phyloP scores from a whole-genome alignment of 2,888 invertebrate genomes.

The Thysanoteuthis rhombus region DNA sequence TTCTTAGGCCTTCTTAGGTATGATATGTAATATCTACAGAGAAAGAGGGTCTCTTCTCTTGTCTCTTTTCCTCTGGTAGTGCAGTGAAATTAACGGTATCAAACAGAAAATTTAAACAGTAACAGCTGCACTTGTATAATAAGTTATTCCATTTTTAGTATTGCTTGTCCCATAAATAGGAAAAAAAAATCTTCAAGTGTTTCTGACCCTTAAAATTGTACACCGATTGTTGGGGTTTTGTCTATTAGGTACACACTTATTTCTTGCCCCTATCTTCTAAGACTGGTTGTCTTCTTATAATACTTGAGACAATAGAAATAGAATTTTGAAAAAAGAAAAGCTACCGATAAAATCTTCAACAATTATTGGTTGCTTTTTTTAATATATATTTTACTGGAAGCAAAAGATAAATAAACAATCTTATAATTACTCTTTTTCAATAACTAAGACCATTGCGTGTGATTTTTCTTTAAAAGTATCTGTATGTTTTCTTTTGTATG shows the following conservation, averaged over 20 bases:
- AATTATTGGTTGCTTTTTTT: background rate
- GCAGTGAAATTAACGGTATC: no score
- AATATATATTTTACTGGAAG: background rate
- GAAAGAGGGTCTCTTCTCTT: no score
- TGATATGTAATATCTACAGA: no score
- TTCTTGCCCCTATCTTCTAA: background rate
- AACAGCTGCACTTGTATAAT: no score
- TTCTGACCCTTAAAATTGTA: no score
- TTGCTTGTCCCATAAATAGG: no score
- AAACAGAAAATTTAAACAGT: no score
- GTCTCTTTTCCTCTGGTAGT: no score
- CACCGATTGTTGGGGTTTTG: no score
- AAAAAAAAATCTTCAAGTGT: no score
- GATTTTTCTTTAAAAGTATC: background rate
- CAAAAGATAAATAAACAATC: background rate
- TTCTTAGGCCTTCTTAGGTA: no score
- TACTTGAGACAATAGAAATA: background rate
- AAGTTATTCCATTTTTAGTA: no score
- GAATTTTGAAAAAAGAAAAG: background rate
- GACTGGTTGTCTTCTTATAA: background rate
- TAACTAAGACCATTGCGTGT: background rate
- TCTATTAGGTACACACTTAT: background rate
- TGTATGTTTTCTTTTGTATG: background rate
- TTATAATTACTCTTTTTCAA: background rate
- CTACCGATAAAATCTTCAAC: background rate